Percentiles rank a stretch among this genome's conserved stretches.
These are phyloP conservation scores for Bufotes viridis DNA, from an alignment of 2,797 vertebrate species.

Conservation along the genomic window DNA sequence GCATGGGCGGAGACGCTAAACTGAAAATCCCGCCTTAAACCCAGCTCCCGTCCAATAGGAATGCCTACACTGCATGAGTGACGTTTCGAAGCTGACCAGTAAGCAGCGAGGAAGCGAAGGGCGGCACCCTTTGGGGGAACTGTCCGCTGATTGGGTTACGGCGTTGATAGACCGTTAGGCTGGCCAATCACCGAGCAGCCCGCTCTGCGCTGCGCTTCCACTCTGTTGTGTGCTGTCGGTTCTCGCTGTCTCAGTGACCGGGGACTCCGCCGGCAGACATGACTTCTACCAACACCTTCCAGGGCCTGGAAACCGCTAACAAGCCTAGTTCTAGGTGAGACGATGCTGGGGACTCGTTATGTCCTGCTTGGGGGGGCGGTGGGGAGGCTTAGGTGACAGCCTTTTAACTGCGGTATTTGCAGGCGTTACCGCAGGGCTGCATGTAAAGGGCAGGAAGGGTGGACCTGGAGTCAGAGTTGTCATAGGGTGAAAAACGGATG, in stretches of 20 bases:
- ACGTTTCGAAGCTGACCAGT: background rate
- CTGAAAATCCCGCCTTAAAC: background rate
- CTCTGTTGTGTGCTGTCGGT: background rate
- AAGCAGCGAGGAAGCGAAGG: background rate
- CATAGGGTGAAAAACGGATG: background rate
- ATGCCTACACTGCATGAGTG: background rate
- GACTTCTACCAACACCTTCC: constrained; percentile 86
- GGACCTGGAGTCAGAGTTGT: background rate
- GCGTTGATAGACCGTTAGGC: rapidly evolving
- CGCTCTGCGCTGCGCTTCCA: background rate
- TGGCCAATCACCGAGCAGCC: background rate
- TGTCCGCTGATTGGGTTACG: constrained; percentile 16
- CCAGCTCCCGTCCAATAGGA: background rate
- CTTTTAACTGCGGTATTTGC: background rate
- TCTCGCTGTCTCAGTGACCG: background rate
- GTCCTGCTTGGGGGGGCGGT: background rate
- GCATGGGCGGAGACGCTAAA: rapidly evolving
- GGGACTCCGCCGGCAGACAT: constrained; percentile 62
- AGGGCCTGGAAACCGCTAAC: constrained; percentile 72
- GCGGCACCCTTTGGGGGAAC: background rate
- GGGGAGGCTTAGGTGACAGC: background rate
- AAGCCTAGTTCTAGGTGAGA: constrained; percentile 86
- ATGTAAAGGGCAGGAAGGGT: background rate
- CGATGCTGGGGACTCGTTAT: background rate
- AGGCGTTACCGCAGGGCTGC: background rate